Evolutionary conservation across 2,888 invertebrate genomes (phyloP), one percentile per base, ranked within the genome.

Genomic region (Drosophila fulvimacula): DNA sequence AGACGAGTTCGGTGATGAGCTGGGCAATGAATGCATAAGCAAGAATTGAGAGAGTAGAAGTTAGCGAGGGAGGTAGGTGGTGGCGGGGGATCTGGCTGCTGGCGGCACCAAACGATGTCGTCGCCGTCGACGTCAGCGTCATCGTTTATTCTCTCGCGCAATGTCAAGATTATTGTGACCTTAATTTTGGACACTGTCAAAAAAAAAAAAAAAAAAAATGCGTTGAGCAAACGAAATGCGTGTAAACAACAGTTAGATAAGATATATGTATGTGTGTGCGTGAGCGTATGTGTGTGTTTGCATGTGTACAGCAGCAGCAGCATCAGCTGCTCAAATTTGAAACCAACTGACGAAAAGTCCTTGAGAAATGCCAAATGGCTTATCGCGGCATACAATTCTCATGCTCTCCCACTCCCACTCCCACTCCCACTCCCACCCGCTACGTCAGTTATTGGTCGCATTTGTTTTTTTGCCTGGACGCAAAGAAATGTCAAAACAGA

Each of bases 121-220:
- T 56, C 68, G 56, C 1, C 41, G 49, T 49, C 53, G 39, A 17
- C 39, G 53, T 30, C 27, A 53, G 39, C 60, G 59, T 69, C 63
- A 68, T 69, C 64, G 56, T 73, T 66, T 59, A 63, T 78, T 57
- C 49, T 75, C 75, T 58, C 76, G 73, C 70, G 65, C 84, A 84
- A 84, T 84, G 84, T 84, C 84, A 88, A 84, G 84, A 85, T 81
- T 85, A 72, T 69, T 65, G 69, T 79, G 81, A 88, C 88, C 84
- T 82, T 85, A 81, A 80, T 84, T 82, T 67, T 63, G 78, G 74
- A 78, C 66, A 73, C 53, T 65, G 64, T 77, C 79, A 58, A 77
- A 77, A n/a, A n/a, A n/a, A n/a, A n/a, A n/a, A 73, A 73, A n/a
- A n/a, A n/a, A n/a, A n/a, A n/a, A 74, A 74, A 67, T 67, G 55